Conservation (phyloP, 1,140 invertebrate genomes). For the Heliconius congener region DNA sequence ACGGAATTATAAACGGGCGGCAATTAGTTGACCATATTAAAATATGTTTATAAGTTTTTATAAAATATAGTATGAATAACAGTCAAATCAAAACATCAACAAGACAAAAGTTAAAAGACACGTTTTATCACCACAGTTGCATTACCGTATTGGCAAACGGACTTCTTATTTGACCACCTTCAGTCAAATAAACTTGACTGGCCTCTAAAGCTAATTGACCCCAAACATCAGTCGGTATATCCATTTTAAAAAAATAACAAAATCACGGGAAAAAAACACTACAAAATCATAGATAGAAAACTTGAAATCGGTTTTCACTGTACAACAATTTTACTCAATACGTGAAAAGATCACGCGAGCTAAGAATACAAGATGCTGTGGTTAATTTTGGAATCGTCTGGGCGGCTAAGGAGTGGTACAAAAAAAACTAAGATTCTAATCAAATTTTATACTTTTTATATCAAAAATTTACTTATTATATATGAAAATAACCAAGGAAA, state of each 20-base stretch:
- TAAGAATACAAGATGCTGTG: conserved; percentile 69
- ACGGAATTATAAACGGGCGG: no score
- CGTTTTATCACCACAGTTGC: conserved; percentile 11
- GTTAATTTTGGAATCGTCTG: conserved; percentile 78
- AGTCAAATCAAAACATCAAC: no score
- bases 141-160: conserved; percentile 91
- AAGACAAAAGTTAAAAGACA: not conserved
- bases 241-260: conserved; percentile 71
- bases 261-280: conserved; percentile 47
- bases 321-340: conserved; percentile 55
- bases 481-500: not conserved
- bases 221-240: conserved; percentile 87
- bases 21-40: no score
- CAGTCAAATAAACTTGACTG: conserved; percentile 90
- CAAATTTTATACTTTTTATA: conserved; percentile 29
- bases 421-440: not conserved
- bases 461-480: not conserved
- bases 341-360: conserved; percentile 57
- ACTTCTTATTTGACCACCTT: conserved; percentile 88
- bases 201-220: conserved; percentile 91
- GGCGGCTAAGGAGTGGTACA: conserved; percentile 42
- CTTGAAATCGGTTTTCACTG: conserved; percentile 26
- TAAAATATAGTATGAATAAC: no score
- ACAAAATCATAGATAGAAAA: conserved; percentile 40
- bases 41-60: no score